Conservation (phyloP, 2,888 invertebrate species). For the Xestia sexstrigata region DNA sequence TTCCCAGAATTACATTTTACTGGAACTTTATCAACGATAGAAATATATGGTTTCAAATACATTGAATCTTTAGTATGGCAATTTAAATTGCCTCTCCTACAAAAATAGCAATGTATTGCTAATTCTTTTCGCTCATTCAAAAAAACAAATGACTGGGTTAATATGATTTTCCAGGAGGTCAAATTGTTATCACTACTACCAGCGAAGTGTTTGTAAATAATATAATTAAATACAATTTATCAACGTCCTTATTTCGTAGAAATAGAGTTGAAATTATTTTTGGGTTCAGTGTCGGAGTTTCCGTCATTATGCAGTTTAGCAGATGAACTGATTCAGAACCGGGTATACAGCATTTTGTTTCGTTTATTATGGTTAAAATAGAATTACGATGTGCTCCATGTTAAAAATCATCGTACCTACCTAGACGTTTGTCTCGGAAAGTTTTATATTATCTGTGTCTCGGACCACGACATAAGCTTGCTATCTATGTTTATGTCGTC, state of each 20-base stretch:
- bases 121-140: neutral
- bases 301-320: conserved; percentile 52
- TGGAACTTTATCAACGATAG: neutral
- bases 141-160: conserved; percentile 4
- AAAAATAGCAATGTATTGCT: conserved; percentile 19
- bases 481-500: no score
- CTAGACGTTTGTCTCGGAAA: neutral
- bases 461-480: neutral
- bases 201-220: conserved; percentile 36
- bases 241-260: conserved; percentile 11
- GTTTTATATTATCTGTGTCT: no score
- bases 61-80: conserved; percentile 2
- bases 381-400: neutral
- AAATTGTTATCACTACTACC: conserved; percentile 55
- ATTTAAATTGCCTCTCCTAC: neutral
- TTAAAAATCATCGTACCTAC: neutral
- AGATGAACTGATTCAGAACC: conserved; percentile 15
- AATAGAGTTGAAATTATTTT: conserved; percentile 45
- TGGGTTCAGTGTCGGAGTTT: conserved; percentile 26
- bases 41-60: neutral
- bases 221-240: conserved; percentile 23
- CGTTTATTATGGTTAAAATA: neutral
- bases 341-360: conserved; percentile 29
- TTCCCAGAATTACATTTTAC: conserved; percentile 5
- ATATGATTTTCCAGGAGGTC: conserved; percentile 50